Percentiles rank a stretch among this genome's conserved stretches.
Conservation (phyloP, 1,140 invertebrate genomes). For the Wasmannia auropunctata region DNA sequence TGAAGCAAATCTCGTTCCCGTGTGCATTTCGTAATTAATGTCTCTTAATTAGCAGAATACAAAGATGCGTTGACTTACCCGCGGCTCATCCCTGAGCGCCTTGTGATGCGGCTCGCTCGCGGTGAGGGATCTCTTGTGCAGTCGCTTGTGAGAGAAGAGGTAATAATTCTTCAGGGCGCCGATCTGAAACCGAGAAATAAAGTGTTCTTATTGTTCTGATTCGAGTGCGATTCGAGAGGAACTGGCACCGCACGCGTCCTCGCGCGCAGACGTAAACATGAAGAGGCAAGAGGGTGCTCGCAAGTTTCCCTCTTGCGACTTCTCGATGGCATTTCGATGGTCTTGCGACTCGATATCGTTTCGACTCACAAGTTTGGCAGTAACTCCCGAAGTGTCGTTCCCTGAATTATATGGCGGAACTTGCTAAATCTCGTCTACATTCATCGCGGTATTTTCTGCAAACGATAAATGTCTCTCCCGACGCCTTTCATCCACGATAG, state of each 20-base stretch:
- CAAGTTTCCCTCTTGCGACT: slow-evolving; percentile 20
- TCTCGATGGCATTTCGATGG: slow-evolving; percentile 32
- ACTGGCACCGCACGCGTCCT: not conserved
- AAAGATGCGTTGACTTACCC: slow-evolving; percentile 86
- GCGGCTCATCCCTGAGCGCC: slow-evolving; percentile 90
- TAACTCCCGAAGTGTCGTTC: slow-evolving; percentile 34
- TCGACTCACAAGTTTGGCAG: slow-evolving; percentile 18
- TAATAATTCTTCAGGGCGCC: slow-evolving; percentile 93
- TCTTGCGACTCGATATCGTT: slow-evolving; percentile 42
- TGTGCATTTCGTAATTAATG: slow-evolving; percentile 6
- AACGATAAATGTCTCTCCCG: slow-evolving; percentile 17
- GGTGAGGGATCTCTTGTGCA: slow-evolving; percentile 92
- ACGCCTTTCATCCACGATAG: not conserved
- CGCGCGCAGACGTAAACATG: not conserved
- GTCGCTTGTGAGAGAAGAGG: slow-evolving; percentile 91
- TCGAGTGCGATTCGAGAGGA: not conserved
- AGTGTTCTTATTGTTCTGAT: slow-evolving; percentile 5
- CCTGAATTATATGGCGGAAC: slow-evolving; percentile 27
- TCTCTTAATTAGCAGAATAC: slow-evolving; percentile 35
- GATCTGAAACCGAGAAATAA: slow-evolving; percentile 88
- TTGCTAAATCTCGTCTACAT: slow-evolving; percentile 34
- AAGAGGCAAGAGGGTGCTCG: not conserved
- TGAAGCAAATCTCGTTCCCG: not conserved
- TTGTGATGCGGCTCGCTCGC: slow-evolving; percentile 91
- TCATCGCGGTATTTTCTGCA: slow-evolving; percentile 41